A percentile compares a stretch with the other conserved stretches of the same genome.
Conservation (phyloP, 53 echinoderm and acorn worm species). For the Hippasteria phrygiana region DNA sequence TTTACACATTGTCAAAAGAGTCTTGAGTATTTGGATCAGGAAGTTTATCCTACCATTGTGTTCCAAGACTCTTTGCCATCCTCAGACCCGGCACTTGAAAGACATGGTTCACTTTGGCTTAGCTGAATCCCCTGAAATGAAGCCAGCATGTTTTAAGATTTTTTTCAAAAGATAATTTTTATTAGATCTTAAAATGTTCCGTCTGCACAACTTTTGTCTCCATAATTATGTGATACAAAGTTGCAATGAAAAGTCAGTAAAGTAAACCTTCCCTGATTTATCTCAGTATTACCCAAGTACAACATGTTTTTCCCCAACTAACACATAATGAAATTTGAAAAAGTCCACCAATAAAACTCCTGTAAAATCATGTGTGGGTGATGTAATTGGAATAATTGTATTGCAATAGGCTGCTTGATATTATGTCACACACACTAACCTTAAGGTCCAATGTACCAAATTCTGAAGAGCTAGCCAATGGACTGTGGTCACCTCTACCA, state of each 20-base stretch:
- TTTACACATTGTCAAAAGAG: neutral
- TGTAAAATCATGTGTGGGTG: neutral
- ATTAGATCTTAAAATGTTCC: neutral
- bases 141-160: neutral
- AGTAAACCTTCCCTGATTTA: too few species aligned
- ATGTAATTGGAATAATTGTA: too few species aligned
- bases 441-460: constrained; percentile 64
- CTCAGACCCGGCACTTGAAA: constrained; percentile 64
- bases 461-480: constrained; percentile 56
- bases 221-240: too few species aligned
- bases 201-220: too few species aligned
- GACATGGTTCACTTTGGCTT: constrained; percentile 63
- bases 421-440: neutral
- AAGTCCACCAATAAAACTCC: too few species aligned
- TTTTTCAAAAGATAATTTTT: neutral
- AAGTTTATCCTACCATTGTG: constrained; percentile 46
- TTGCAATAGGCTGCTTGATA: too few species aligned
- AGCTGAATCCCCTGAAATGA: constrained; percentile 37
- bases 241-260: too few species aligned
- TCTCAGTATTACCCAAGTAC: too few species aligned
- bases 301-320: too few species aligned
- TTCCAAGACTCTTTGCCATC: constrained; percentile 71
- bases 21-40: neutral
- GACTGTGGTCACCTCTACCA: constrained; percentile 59
- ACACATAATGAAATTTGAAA: too few species aligned